Base-by-base conservation (phyloP, 2,888 invertebrate species). In the Andrena chrysosceles region DNA sequence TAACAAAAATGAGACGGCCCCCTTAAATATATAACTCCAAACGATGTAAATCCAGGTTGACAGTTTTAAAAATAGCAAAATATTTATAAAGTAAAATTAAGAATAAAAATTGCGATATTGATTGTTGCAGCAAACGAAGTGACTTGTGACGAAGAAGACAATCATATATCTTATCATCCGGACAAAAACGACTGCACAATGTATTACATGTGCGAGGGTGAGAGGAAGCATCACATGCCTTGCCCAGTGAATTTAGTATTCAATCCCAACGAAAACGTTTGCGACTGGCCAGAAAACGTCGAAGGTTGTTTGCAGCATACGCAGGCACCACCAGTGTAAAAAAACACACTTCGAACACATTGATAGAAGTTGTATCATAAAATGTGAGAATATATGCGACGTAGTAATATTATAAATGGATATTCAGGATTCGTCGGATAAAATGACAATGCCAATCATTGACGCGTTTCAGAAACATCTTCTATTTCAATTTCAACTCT, bases 171-270 rank as follows among this genome's bases (percentile, higher is more conserved):
- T 79, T 99, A 98, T 94, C 98, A 98, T 93, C 96, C 96, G 1
- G 98, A 99, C 94, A 97, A 97, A 93, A 96, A 96, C 33, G 98
- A 98, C 93, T 99, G 98, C 94, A 98, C 98, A 74, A 97, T 97
- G 96, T 99, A 98, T 94, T 98, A 97, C 95, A 98, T 98, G 98
- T 99, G 98, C 93, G 98, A 98, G 94, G 98, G 98, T 48, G 98
- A 98, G 93, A 95, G 98, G 72, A 98, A 98, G 93, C 98, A 98
- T 93, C 98, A 98, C 95, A 98, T 98, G 98, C 98, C 98, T 63
- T 99, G 98, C 93, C 98, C 98, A 7, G 96, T 96, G 69, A 98
- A 98, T 94, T 95, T 99, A 81, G 98, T 98, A 16, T 99, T 98
- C 94, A 98, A 99, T 94, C 96, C 96, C 56, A 97, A 98, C 90